Base-by-base conservation (phyloP, 2,888 invertebrate genomes). In the Polylopha cassiicola region DNA sequence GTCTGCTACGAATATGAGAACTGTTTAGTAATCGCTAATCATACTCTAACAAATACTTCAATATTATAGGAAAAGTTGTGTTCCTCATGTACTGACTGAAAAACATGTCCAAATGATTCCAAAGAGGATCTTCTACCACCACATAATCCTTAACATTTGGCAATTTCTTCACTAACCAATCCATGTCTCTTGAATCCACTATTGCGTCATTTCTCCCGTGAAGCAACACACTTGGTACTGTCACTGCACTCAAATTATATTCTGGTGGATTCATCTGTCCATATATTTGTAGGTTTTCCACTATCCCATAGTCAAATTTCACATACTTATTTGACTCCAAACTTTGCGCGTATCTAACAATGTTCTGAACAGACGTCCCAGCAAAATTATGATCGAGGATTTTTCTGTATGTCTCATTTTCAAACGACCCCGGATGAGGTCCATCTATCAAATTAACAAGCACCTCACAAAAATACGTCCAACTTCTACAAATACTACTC, bases 161-260 rank as follows among this genome's bases (percentile, higher is more conserved):
- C 26, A 90, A 55, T 41, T 76, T 61, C 3, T 61, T 55, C 14
- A 74, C 70, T 41, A 89, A 53, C 8, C 71, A 68, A 23, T 78
- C 54, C 3, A 88, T 84, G 32, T 88, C 87, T 61, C 72, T 62
- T 17, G 73, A 63, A 89, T 84, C 14, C 90, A 63, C 80, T 87
- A 86, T 62, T 91, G 91, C 37, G 87, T 87, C 37, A 39, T 23
- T 36, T 16, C 18, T 36, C 1, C 44, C 44, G 4, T 16, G 6
- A 9, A 44, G 34, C 1, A 44, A 7, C 3, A 44, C 3, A 15
- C 39, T 28, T 4, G 39, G 39, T 15, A 27, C 14, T 26, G 20
- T 31, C 7, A 39, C 39, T 1, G 30, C 30, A 6, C 34, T 39
- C 11, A 44, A 36, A 8, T 44, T 44, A 17, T 21, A 36, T 13